A percentile compares a stretch with the other conserved stretches of the same genome.
Evolutionary conservation across 2,797 vertebrate species (phyloP).

Genomic region (Hippopotamyrus pictus): DNA sequence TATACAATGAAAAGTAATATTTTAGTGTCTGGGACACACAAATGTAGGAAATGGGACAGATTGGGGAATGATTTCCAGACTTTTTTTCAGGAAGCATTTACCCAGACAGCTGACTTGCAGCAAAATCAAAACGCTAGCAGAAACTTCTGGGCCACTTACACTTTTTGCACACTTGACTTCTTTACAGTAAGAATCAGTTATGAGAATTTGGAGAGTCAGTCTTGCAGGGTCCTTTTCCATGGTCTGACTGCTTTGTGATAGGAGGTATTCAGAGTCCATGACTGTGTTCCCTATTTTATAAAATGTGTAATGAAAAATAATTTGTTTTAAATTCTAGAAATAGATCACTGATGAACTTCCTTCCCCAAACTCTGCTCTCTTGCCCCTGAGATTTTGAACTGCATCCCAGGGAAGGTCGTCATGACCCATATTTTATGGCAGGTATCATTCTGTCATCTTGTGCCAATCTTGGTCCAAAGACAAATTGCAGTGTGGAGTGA

Average conservation of each 20-base stretch:
- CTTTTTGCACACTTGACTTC: background rate
- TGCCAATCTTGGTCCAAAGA: background rate
- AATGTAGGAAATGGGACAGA: background rate
- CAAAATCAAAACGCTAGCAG: background rate
- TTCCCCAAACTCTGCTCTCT: background rate
- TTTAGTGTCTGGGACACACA: background rate
- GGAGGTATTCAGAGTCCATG: background rate
- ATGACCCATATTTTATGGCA: background rate
- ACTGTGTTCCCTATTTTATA: background rate
- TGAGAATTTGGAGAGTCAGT: background rate
- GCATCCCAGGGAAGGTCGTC: background rate
- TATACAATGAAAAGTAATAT: background rate
- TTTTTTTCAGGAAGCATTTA: background rate
- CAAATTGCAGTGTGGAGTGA: background rate
- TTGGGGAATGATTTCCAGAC: background rate
- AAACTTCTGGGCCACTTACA: background rate
- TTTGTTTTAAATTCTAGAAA: background rate
- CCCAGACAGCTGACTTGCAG: background rate
- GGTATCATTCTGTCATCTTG: background rate
- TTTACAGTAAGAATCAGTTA: background rate
- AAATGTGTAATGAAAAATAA: background rate
- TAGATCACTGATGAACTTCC: background rate
- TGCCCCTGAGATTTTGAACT: background rate
- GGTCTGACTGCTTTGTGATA: background rate
- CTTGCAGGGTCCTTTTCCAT: background rate